Base-by-base conservation (phyloP, 2,888 invertebrate genomes). In the Erebia palarica region DNA sequence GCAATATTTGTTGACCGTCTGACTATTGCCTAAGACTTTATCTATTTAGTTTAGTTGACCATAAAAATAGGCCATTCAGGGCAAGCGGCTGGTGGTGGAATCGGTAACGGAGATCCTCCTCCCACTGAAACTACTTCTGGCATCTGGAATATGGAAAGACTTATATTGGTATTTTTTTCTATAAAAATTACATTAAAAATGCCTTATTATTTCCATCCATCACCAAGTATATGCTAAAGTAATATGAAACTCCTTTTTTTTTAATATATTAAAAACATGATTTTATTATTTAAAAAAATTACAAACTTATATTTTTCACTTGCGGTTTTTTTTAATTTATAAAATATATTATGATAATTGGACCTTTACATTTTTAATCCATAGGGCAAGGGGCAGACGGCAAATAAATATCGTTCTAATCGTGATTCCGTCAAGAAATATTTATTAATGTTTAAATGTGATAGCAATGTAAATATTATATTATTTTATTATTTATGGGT, bases 11-110 rank as follows among this genome's bases (percentile, higher is more conserved):
- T 16, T 18, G 53, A 53, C 16, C 16, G 53, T 53, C 53, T 10
- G 10, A 53, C 2, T 16, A 10, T 21, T 3, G 21, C 47, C 47
- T 47, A 47, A 47, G 11, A 11, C 47, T 11, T 47, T 47, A 11
- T 47, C 11, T 47, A 47, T 16, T 16, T 55, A 18, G 44, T 55
- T 64, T 68, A 93, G 79, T 93, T 93, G 78, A 93, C 93, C 89
- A 92, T 93, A 75, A 88, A 93, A 68, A 93, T 87, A 0, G 93
- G 93, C 93, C 93, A 93, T 64, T 92, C 93, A 10, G 89, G 88
- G 77, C 91, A 91, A 21, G 92, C 86, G n/a, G 89, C 89, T 3
- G 92, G 91, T 11, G 91, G 86, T 9, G 91, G 89, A 53, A 92
- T 89, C 27, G 93, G 92, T 66, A 93, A 79, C 0, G 93, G 92